A percentile compares a stretch with the other conserved stretches of the same genome.
These are phyloP conservation scores for Hirtodrosophila histrioides DNA, from an alignment of 2,888 invertebrate genomes.

Conservation along the genomic window DNA sequence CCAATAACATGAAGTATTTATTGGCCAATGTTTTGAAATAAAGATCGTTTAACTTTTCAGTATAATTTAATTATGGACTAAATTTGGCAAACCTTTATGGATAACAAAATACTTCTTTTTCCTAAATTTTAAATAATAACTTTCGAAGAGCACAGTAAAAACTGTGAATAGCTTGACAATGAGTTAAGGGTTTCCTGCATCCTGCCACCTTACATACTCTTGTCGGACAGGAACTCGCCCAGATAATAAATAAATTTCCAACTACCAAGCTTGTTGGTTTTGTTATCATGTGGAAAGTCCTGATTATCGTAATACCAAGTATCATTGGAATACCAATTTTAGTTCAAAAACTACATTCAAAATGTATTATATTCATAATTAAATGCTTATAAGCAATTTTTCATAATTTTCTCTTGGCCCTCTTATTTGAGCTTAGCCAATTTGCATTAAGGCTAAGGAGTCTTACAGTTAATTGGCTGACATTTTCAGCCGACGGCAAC, in stretches of 20 bases:
- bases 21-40: constrained; percentile 32
- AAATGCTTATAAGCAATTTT: no score
- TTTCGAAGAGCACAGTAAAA: constrained; percentile 51
- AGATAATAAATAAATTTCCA: constrained; percentile 84
- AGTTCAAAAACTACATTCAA: no score
- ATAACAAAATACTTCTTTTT: constrained; percentile 57
- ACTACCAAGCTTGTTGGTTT: no score
- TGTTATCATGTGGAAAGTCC: no score
- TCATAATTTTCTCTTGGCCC: no score
- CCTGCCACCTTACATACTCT: constrained; percentile 82
- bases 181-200: constrained; percentile 29
- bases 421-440: no score
- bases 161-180: constrained; percentile 43
- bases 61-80: constrained; percentile 56
- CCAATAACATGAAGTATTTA: constrained; percentile 51
- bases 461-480: no score
- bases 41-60: constrained; percentile 28
- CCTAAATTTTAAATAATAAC: constrained; percentile 50
- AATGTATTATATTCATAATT: no score
- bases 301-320: no score
- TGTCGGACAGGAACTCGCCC: constrained; percentile 94
- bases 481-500: no score
- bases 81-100: constrained; percentile 45
- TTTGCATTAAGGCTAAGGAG: no score
- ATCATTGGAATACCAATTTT: no score